A percentile compares a stretch with the other conserved stretches of the same genome.
These are phyloP conservation scores for Meriones psammophilus DNA, from an alignment of 2,797 vertebrate genomes.

Conservation along the genomic window DNA sequence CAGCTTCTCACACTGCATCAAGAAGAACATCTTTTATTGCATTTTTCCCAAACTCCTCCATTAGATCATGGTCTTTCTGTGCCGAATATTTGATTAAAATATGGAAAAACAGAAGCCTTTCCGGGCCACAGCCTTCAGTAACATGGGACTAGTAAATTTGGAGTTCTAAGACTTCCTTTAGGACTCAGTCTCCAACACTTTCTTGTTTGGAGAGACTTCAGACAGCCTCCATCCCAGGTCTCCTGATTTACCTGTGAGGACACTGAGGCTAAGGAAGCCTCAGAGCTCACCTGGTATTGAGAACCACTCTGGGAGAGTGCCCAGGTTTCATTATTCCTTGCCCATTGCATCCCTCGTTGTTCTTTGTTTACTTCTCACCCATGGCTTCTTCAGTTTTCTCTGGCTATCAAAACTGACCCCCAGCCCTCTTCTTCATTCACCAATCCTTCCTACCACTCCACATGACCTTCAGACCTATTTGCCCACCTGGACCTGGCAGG, in stretches of 20 bases:
- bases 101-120: not conserved
- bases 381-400: slow-evolving; percentile 9
- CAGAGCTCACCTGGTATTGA: not conserved
- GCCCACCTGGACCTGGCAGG: not conserved
- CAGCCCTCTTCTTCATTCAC: not conserved
- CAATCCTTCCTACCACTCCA: not conserved
- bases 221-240: not conserved
- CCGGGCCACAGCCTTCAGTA: not conserved
- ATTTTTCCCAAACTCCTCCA: slow-evolving; percentile 9
- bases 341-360: not conserved
- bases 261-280: not conserved
- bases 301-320: not conserved
- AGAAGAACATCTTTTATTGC: slow-evolving; percentile 42
- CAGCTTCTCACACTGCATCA: slow-evolving; percentile 31
- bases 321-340: not conserved
- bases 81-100: slow-evolving; percentile 47
- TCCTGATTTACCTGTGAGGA: not conserved
- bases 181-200: not conserved
- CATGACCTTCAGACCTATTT: slow-evolving; percentile 22
- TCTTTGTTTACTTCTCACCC: not conserved
- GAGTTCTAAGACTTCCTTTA: not conserved
- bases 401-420: not conserved
- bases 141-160: not conserved
- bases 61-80: not conserved
- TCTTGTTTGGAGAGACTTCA: slow-evolving; percentile 11